These are phyloP conservation scores for Calonectris borealis DNA, from an alignment of 2,113 vertebrate genomes.

Conservation along the genomic window DNA sequence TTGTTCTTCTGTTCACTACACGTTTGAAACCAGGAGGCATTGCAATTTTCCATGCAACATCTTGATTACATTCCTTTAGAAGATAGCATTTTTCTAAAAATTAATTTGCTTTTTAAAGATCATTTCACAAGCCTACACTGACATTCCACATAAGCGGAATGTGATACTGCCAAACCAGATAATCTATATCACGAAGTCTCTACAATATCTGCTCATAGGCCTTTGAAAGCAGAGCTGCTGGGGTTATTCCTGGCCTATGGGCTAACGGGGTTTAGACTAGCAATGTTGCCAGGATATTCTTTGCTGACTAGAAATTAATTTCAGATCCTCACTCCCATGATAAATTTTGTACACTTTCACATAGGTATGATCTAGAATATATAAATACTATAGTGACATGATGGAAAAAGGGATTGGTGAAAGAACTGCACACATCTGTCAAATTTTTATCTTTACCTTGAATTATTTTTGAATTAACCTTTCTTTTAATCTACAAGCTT, in stretches of 20 bases:
- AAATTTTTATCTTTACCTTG: constrained; percentile 64
- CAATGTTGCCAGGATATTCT: background rate
- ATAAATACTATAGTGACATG: background rate
- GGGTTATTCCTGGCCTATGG: constrained; percentile 14
- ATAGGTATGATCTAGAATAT: constrained; percentile 6
- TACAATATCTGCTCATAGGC: background rate
- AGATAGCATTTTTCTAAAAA: constrained; percentile 41
- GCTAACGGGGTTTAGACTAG: constrained; percentile 2
- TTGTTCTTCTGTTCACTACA: background rate
- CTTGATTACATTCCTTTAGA: constrained; percentile 1
- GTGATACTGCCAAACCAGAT: constrained; percentile 14
- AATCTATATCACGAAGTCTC: background rate
- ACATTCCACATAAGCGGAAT: background rate
- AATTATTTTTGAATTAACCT: constrained; percentile 69
- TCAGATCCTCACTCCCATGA: background rate
- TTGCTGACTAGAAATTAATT: constrained; percentile 49
- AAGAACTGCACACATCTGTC: constrained; percentile 30
- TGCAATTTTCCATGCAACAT: background rate
- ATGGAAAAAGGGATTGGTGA: background rate
- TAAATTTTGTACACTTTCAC: constrained; percentile 19
- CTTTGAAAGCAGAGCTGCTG: background rate
- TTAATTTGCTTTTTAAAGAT: constrained; percentile 57
- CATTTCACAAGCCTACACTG: constrained; percentile 42
- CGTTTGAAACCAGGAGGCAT: background rate
- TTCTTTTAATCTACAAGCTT: constrained; percentile 62